Percentiles rank a stretch among this genome's conserved stretches.
Evolutionary conservation across 23 tunicate species (phyloP).

Genomic region (Halocynthia aurantium): DNA sequence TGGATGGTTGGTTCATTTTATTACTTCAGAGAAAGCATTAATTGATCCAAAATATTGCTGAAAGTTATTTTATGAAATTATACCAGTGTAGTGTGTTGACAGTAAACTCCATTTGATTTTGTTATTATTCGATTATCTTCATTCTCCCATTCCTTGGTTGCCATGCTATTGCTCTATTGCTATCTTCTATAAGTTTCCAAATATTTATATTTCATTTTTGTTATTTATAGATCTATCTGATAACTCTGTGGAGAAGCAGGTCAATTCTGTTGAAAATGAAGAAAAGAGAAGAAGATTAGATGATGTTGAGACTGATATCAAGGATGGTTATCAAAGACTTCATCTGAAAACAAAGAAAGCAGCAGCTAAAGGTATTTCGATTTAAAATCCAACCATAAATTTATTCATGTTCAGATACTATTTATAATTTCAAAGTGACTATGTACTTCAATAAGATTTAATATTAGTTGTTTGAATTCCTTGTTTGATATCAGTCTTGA

Average conservation of each 20-base stretch:
- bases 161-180: too few species aligned
- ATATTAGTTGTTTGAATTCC: too few species aligned
- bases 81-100: too few species aligned
- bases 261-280: constrained; percentile 1
- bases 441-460: too few species aligned
- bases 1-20: constrained; percentile 11
- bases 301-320: constrained; percentile 20
- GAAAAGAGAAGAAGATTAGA: constrained; percentile 7
- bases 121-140: too few species aligned
- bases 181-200: not conserved
- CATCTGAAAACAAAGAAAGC: constrained; percentile 12
- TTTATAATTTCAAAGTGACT: not conserved
- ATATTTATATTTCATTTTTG: not conserved
- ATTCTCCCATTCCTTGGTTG: too few species aligned
- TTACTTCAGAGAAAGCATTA: too few species aligned
- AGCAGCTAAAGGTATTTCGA: constrained; percentile 4
- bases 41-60: too few species aligned
- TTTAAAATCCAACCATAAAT: not conserved
- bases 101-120: too few species aligned
- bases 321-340: constrained; percentile 24
- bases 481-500: too few species aligned
- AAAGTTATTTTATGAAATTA: too few species aligned
- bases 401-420: not conserved
- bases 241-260: constrained; percentile 32
- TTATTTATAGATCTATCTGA: constrained; percentile 11